Percentiles rank a stretch among this genome's conserved stretches.
Conservation (phyloP, 2,797 vertebrate species). For the Malurus leucopterus region DNA sequence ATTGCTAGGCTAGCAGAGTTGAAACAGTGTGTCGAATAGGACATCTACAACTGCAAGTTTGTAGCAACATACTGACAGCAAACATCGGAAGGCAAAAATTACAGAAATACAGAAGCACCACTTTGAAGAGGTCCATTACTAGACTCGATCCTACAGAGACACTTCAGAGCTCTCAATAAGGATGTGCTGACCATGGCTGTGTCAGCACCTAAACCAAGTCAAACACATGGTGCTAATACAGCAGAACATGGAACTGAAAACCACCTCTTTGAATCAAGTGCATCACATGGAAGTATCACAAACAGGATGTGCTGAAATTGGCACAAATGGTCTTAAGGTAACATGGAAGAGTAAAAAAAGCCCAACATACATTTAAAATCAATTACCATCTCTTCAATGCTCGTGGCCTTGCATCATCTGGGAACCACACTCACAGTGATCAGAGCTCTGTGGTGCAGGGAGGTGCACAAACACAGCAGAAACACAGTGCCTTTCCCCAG, state of each 20-base stretch:
- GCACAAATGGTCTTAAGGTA: background rate
- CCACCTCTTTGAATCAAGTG: background rate
- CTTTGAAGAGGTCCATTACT: background rate
- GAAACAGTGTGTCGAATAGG: background rate
- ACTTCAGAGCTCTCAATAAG: background rate
- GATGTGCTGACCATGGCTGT: fast-evolving
- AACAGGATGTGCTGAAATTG: background rate
- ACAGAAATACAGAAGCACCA: background rate
- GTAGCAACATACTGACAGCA: background rate
- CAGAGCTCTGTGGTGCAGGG: background rate
- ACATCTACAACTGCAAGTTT: background rate
- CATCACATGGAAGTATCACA: background rate
- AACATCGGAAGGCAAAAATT: background rate
- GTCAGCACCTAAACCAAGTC: background rate
- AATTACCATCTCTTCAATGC: background rate
- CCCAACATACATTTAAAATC: background rate
- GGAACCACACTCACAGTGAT: fast-evolving
- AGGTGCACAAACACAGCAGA: background rate
- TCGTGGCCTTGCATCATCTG: background rate
- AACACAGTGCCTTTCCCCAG: fast-evolving
- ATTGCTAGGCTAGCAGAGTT: background rate
- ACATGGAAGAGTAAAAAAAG: background rate
- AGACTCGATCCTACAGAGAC: background rate
- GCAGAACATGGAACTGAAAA: background rate
- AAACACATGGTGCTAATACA: background rate